Percentiles rank a stretch among this genome's conserved stretches.
These are phyloP conservation scores for Musca vetustissima DNA, from an alignment of 1,140 invertebrate species.

Conservation along the genomic window DNA sequence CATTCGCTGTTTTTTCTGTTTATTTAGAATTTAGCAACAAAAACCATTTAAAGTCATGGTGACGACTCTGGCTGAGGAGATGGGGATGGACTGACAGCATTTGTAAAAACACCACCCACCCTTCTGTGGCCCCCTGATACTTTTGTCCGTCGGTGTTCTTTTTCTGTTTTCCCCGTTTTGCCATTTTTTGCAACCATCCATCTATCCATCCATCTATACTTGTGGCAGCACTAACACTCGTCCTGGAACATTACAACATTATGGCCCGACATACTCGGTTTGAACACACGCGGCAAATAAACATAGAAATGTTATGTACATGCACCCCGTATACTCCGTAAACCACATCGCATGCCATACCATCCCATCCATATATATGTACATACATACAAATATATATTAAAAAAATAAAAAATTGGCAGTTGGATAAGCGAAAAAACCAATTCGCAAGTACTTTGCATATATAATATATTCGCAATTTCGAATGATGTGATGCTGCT, in stretches of 20 bases:
- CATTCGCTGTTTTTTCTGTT: constrained; percentile 7
- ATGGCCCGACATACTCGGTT: neutral
- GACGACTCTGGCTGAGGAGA: neutral
- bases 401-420: constrained; percentile 43
- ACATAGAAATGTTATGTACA: constrained; percentile 1
- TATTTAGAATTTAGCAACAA: constrained; percentile 16
- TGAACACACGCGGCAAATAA: constrained; percentile 5
- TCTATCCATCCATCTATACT: neutral
- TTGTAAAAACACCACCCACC: neutral
- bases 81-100: constrained; percentile 7
- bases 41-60: constrained; percentile 7
- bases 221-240: no score
- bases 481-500: constrained; percentile 26
- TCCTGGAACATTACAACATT: neutral
- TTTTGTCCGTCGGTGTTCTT: constrained; percentile 1
- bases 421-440: constrained; percentile 55
- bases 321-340: no score
- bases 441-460: constrained; percentile 55
- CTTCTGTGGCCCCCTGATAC: neutral
- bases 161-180: neutral
- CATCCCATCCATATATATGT: neutral
- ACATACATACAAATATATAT: constrained; percentile 16
- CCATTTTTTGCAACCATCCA: constrained; percentile 2
- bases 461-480: constrained; percentile 53
- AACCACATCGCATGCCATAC: no score